Percentiles rank a stretch among this genome's conserved stretches.
phyloP scores from a whole-genome alignment of 2,113 vertebrate genomes.

The Guaruba guarouba region DNA sequence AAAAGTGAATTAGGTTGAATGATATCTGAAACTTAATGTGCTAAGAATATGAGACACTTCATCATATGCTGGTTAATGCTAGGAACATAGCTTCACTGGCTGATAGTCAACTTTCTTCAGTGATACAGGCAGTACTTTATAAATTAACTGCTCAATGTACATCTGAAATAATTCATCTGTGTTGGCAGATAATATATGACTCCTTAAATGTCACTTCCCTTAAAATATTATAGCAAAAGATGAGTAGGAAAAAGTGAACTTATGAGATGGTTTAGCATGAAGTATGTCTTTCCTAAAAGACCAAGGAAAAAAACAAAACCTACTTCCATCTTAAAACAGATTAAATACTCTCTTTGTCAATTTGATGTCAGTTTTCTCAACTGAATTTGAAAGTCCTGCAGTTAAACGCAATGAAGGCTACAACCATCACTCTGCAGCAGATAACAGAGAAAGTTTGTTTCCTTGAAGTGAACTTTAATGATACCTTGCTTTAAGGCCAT shows the following conservation, averaged over 20 bases:
- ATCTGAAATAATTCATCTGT: slow-evolving; percentile 32
- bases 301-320: background rate
- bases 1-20: background rate
- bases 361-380: slow-evolving; percentile 28
- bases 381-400: slow-evolving; percentile 6
- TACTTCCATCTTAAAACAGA: background rate
- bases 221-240: slow-evolving; percentile 46
- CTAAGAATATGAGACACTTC: background rate
- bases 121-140: slow-evolving; percentile 10
- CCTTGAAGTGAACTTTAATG: background rate
- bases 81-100: background rate
- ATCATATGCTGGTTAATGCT: background rate
- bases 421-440: slow-evolving; percentile 7
- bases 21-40: background rate
- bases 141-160: slow-evolving; percentile 26
- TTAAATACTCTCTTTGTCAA: background rate
- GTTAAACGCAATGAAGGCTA: background rate
- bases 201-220: slow-evolving; percentile 44
- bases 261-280: slow-evolving; percentile 37
- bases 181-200: slow-evolving; percentile 41
- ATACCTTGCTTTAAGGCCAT: background rate
- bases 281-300: background rate
- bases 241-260: slow-evolving; percentile 27
- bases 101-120: background rate
- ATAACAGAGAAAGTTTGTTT: slow-evolving; percentile 2